Conservation (phyloP, 2,888 invertebrate species). For the Ophioninae sp. region DNA sequence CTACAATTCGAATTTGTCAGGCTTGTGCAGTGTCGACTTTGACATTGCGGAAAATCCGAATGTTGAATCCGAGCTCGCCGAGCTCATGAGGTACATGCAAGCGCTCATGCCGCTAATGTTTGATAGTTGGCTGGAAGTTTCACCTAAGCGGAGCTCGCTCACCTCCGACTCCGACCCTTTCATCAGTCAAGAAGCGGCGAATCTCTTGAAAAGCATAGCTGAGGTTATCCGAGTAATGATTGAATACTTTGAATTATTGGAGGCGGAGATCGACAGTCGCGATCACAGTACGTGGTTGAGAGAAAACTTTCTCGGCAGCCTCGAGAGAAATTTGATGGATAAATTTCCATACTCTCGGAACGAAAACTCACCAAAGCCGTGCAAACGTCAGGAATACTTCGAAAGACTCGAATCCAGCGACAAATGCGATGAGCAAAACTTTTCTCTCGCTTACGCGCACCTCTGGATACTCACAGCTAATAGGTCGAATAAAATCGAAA, state of each 20-base stretch:
- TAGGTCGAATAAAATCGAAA: conserved; percentile 81
- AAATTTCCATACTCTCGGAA: conserved; percentile 84
- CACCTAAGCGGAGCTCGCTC: conserved; percentile 82
- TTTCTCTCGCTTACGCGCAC: conserved; percentile 81
- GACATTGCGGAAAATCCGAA: conserved; percentile 63
- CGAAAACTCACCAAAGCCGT: conserved; percentile 72
- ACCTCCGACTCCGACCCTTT: conserved; percentile 77
- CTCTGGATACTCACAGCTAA: conserved; percentile 81
- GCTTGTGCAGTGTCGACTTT: conserved; percentile 68
- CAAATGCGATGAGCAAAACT: conserved; percentile 83
- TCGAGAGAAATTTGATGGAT: conserved; percentile 83
- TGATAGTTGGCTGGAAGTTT: conserved; percentile 92
- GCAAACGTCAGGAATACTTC: conserved; percentile 78
- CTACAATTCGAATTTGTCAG: conserved; percentile 63
- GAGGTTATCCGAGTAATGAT: conserved; percentile 85
- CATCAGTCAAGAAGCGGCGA: conserved; percentile 85
- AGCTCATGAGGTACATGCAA: conserved; percentile 85
- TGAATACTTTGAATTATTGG: conserved; percentile 79
- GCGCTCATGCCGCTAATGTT: conserved; percentile 89
- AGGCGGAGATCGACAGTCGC: conserved; percentile 60
- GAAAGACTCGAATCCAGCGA: conserved; percentile 80
- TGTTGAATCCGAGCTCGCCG: conserved; percentile 79
- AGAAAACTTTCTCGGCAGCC: conserved; percentile 82
- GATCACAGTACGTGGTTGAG: conserved; percentile 81
- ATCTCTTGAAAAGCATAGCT: conserved; percentile 85